Percentiles rank a stretch among this genome's conserved stretches.
These are phyloP conservation scores for Nudaria mundana DNA, from an alignment of 2,888 invertebrate species.

Conservation along the genomic window DNA sequence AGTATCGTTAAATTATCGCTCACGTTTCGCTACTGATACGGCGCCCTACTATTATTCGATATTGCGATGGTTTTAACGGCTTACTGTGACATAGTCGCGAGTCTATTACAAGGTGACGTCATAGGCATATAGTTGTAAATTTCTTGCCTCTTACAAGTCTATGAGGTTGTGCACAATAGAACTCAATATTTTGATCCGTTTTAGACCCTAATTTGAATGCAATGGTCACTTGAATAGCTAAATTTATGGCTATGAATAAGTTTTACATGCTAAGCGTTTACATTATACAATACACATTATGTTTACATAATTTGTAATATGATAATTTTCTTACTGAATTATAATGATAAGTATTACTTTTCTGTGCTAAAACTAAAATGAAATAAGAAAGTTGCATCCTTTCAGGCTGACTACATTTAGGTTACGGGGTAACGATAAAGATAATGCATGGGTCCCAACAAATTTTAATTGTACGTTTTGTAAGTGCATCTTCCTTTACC, in stretches of 20 bases:
- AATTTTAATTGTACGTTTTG: too few species aligned
- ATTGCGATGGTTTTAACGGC: conserved; percentile 36
- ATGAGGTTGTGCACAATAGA: conserved; percentile 7
- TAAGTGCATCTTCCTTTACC: too few species aligned
- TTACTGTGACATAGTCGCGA: conserved; percentile 30
- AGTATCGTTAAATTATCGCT: conserved; percentile 75
- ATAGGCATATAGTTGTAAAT: conserved; percentile 13
- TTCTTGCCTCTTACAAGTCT: conserved; percentile 11
- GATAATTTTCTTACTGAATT: too few species aligned
- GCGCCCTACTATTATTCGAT: conserved; percentile 58
- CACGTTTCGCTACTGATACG: conserved; percentile 74
- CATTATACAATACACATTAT: too few species aligned
- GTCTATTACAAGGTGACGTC: conserved; percentile 25
- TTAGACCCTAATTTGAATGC: conserved; percentile 3
- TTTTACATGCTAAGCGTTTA: too few species aligned
- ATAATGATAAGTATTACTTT: too few species aligned
- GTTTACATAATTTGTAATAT: too few species aligned
- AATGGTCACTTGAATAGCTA: neutral
- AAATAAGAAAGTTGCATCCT: too few species aligned
- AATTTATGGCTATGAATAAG: neutral
- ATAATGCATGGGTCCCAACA: too few species aligned
- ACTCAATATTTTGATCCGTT: conserved; percentile 7
- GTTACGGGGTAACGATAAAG: too few species aligned
- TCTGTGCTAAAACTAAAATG: too few species aligned
- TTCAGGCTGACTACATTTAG: too few species aligned